Evolutionary conservation across 2,888 invertebrate species (phyloP), one percentile per base, ranked within the genome.

Genomic region (Microdon myrmicae): DNA sequence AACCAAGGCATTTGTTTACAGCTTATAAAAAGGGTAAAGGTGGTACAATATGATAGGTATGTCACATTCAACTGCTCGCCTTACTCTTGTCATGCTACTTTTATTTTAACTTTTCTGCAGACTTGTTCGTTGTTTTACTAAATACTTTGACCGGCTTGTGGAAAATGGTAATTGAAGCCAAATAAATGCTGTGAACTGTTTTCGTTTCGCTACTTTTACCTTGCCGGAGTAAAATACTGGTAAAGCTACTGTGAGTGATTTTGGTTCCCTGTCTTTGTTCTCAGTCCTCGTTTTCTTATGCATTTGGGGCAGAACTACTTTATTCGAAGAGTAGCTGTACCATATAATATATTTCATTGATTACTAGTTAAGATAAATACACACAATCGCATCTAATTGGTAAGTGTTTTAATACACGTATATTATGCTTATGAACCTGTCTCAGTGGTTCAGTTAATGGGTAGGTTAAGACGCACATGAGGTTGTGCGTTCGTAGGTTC

Each of bases 61-160:
- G 48, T 54, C 55, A 60, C 60, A 34, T 45, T 51, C 37, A 43
- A 29, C 44, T n/a, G n/a, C n/a, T n/a, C 20, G 34, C 28, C 34
- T 28, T 47, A 47, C n/a, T n/a, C n/a, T 29, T 56, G 43, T 55
- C 48, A 47, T 48, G 45, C 39, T 56, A 29, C 31, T 39, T 39
- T 56, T 47, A 38, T 39, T 34, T 9, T 22, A 43, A 55, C 55
- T 43, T 56, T 41, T 35, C 38, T 53, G 53, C 14, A 45, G 45
- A 45, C 49, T 61, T 45, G 39, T 45, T 39, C 17, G 44, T 38
- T 49, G 49, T 34, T 56, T 35, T 17, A 32, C 34, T 7, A 25
- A 37, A 32, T 23, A 44, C 12, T 19, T 20, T n/a, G 25, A 32
- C 26, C 20, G 38, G 37, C 31, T 20, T 34, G 47, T 47, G 23